Conservation (phyloP, 2,888 invertebrate species). For the Silvanus unidentatus region DNA sequence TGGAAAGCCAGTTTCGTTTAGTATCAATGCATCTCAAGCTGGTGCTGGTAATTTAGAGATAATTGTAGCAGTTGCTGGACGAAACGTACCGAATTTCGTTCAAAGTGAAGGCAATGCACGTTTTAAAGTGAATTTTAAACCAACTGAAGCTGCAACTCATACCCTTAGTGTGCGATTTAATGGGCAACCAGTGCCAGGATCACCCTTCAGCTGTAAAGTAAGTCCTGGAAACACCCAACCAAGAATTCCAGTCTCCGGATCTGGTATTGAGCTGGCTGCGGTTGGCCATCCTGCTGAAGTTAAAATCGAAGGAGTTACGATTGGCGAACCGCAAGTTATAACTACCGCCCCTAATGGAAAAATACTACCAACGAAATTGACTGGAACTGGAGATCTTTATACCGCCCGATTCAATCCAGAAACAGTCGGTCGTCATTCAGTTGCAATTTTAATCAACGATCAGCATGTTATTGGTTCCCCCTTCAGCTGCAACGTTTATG, state of each 20-base stretch:
- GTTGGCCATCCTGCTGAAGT: constrained; percentile 59
- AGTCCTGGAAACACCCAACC: constrained; percentile 56
- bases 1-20: constrained; percentile 89
- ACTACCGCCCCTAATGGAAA: constrained; percentile 81
- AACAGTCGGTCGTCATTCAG: constrained; percentile 81
- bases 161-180: constrained; percentile 82
- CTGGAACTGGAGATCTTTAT: constrained; percentile 62
- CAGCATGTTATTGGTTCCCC: constrained; percentile 87
- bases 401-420: constrained; percentile 76
- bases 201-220: constrained; percentile 90
- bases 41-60: constrained; percentile 96
- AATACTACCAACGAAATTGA: constrained; percentile 67
- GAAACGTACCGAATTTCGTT: constrained; percentile 97
- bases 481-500: constrained; percentile 90
- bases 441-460: constrained; percentile 75
- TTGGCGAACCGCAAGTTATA: constrained; percentile 63
- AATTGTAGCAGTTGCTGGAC: constrained; percentile 91
- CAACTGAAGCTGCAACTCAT: constrained; percentile 87
- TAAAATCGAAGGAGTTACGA: constrained; percentile 53
- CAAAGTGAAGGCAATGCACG: constrained; percentile 95
- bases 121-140: constrained; percentile 92
- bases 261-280: constrained; percentile 63
- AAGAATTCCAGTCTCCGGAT: constrained; percentile 58
- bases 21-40: constrained; percentile 76
- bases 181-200: constrained; percentile 75